These are phyloP conservation scores for Cynoglossus semilaevis DNA, from an alignment of 2,113 vertebrate species.

Conservation along the genomic window DNA sequence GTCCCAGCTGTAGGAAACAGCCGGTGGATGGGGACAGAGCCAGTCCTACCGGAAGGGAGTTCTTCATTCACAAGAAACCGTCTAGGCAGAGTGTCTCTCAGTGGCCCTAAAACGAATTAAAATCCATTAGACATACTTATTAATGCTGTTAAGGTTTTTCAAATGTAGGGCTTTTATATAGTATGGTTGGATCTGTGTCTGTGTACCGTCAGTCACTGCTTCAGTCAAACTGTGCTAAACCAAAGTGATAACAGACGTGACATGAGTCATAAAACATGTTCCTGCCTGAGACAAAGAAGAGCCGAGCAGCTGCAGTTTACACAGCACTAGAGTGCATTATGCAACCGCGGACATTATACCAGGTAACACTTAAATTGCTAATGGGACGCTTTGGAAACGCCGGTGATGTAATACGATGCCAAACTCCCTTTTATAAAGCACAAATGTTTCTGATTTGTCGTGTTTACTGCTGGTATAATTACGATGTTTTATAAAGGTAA, in stretches of 20 bases:
- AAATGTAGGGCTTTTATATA: background rate
- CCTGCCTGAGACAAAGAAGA: constrained; percentile 62
- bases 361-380: constrained; percentile 61
- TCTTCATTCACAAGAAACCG: constrained; percentile 57
- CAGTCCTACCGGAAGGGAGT: constrained; percentile 57
- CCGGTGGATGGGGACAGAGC: constrained; percentile 61
- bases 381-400: constrained; percentile 49
- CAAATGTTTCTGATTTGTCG: constrained; percentile 40
- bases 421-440: constrained; percentile 49
- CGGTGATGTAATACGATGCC: constrained; percentile 48
- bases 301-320: constrained; percentile 49
- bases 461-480: constrained; percentile 39
- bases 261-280: constrained; percentile 84
- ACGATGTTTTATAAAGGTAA: constrained; percentile 24
- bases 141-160: constrained; percentile 2
- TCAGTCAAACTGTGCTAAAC: constrained; percentile 9
- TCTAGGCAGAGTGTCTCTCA: constrained; percentile 20
- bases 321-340: constrained; percentile 53
- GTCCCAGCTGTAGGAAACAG: constrained; percentile 74
- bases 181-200: constrained; percentile 1
- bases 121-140: background rate
- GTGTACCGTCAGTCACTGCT: constrained; percentile 8
- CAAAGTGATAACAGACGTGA: constrained; percentile 38
- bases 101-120: constrained; percentile 29
- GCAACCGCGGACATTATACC: constrained; percentile 59